Percentiles rank a stretch among this genome's conserved stretches.
phyloP scores from a whole-genome alignment of 2,888 invertebrate species.

The Acronicta psi region DNA sequence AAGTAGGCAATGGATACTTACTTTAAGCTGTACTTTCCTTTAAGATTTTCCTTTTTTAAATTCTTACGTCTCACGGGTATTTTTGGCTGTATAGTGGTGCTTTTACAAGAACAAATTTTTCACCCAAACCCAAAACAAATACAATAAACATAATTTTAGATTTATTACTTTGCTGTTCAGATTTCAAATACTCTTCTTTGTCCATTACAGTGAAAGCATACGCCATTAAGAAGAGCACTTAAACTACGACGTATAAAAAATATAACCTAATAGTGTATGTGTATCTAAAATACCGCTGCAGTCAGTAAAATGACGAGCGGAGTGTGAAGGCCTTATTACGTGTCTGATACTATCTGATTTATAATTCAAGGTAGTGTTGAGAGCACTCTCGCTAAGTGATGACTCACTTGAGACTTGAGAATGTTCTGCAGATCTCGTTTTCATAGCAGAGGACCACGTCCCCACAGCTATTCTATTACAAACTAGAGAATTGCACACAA shows the following conservation, averaged over 20 bases:
- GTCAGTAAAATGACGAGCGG: constrained; percentile 11
- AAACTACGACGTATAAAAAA: not conserved
- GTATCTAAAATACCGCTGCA: constrained; percentile 5
- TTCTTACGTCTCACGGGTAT: too few relatives aligned
- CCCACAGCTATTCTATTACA: constrained; percentile 5
- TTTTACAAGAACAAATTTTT: too few relatives aligned
- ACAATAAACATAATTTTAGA: too few relatives aligned
- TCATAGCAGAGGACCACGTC: constrained; percentile 8
- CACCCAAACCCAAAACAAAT: too few relatives aligned
- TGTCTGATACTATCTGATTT: constrained; percentile 38
- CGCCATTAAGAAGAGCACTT: too few relatives aligned
- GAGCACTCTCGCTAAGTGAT: constrained; percentile 42
- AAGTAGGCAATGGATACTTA: too few relatives aligned
- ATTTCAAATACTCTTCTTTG: too few relatives aligned
- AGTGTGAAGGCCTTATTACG: constrained; percentile 41
- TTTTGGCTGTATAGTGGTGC: too few relatives aligned
- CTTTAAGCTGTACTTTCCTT: too few relatives aligned
- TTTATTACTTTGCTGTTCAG: too few relatives aligned
- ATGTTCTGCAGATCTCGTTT: constrained; percentile 18
- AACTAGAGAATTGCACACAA: constrained; percentile 18
- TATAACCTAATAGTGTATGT: not conserved
- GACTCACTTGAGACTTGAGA: constrained; percentile 30
- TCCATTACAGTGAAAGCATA: too few relatives aligned
- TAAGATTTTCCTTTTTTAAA: too few relatives aligned
- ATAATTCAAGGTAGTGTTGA: constrained; percentile 46